phyloP scores from a whole-genome alignment of 1,140 invertebrate genomes.

The Drosophila arizonae region DNA sequence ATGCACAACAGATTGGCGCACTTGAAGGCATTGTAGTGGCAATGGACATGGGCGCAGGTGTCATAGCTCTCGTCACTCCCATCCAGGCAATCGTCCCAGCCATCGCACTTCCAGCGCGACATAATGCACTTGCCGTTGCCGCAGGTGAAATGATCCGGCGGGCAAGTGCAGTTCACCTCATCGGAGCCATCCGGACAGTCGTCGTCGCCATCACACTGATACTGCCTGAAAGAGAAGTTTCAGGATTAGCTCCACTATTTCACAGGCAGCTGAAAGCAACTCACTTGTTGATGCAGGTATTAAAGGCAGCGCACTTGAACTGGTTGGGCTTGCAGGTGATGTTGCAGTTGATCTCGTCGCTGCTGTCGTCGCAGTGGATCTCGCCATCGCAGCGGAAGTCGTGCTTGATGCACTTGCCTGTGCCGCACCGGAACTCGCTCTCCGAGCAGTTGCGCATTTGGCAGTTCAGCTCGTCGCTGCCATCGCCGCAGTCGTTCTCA shows the following conservation, averaged over 20 bases:
- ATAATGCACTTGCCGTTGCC: conserved; percentile 97
- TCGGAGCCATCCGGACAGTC: conserved; percentile 98
- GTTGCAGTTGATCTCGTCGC: conserved; percentile 87
- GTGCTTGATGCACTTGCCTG: conserved; percentile 88
- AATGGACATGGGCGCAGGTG: conserved; percentile 91
- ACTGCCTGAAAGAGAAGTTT: conserved; percentile 55
- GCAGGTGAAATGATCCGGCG: conserved; percentile 92
- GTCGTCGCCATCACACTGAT: conserved; percentile 86
- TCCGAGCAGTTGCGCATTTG: conserved; percentile 88
- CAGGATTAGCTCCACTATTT: too few relatives aligned
- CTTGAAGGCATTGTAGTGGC: conserved; percentile 86
- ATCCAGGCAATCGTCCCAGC: conserved; percentile 91
- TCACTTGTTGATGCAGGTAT: conserved; percentile 87
- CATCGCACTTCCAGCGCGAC: conserved; percentile 90
- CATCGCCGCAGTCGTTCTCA: conserved; percentile 91
- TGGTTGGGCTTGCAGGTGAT: conserved; percentile 76
- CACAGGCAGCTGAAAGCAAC: background rate
- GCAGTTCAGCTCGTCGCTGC: conserved; percentile 88
- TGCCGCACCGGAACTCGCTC: conserved; percentile 88
- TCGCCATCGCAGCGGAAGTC: conserved; percentile 87
- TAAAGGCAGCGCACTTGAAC: conserved; percentile 85
- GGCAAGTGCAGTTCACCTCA: conserved; percentile 91
- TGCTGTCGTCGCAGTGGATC: conserved; percentile 88
- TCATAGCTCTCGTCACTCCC: conserved; percentile 92
- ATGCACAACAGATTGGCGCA: conserved; percentile 87